phyloP scores from a whole-genome alignment of 2,888 invertebrate genomes.

The Dinocampus coccinellae region DNA sequence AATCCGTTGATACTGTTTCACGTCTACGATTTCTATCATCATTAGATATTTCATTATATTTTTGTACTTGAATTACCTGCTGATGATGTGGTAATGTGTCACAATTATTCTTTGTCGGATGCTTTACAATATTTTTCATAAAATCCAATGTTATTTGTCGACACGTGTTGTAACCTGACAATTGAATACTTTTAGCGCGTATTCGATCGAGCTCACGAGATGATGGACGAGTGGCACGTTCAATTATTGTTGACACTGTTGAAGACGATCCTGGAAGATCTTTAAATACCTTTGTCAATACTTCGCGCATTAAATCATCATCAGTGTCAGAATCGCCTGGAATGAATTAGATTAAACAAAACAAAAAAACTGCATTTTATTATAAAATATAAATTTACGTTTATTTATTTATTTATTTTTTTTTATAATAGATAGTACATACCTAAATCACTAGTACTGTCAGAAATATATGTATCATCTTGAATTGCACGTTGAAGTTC shows the following conservation, averaged over 20 bases:
- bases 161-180: conserved; percentile 63
- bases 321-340: conserved; percentile 59
- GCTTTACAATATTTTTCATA: conserved; percentile 56
- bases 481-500: conserved; percentile 62
- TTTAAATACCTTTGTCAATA: conserved; percentile 61
- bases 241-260: conserved; percentile 51
- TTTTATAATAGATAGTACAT: conserved; percentile 37
- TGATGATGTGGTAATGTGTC: neutral
- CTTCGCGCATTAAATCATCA: conserved; percentile 61
- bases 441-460: conserved; percentile 57
- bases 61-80: neutral
- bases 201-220: conserved; percentile 50
- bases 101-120: conserved; percentile 23
- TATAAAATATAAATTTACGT: neutral
- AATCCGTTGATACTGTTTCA: conserved; percentile 43
- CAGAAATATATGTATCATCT: conserved; percentile 55
- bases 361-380: too few relatives aligned
- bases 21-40: conserved; percentile 21
- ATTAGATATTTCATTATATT: conserved; percentile 4
- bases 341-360: neutral
- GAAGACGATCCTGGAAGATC: conserved; percentile 60
- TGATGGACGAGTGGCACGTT: conserved; percentile 47
- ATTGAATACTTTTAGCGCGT: conserved; percentile 57
- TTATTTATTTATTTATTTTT: too few relatives aligned
- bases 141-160: conserved; percentile 60